Percentiles rank a stretch among this genome's conserved stretches.
phyloP scores from a whole-genome alignment of 1,140 invertebrate genomes.

The Physella acuta region DNA sequence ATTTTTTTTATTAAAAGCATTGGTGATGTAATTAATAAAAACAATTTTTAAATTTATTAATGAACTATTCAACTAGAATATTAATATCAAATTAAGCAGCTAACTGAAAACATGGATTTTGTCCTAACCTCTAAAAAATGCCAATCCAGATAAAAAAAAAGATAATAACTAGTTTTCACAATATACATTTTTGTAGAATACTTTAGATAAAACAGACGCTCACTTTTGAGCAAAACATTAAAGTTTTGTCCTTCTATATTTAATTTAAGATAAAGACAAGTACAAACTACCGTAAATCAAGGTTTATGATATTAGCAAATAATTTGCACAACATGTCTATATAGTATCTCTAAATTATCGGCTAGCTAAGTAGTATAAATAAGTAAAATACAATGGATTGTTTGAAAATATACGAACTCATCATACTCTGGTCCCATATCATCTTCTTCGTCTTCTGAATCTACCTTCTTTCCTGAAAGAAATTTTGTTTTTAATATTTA shows the following conservation, averaged over 20 bases:
- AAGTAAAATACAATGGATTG: neutral
- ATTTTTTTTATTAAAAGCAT: neutral
- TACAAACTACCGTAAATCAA: too few species aligned
- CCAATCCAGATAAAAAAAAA: too few species aligned
- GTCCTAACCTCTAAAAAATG: too few species aligned
- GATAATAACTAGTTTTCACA: too few species aligned
- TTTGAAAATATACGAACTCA: too few species aligned
- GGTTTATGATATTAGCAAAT: neutral
- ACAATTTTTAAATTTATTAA: neutral
- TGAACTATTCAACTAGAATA: neutral
- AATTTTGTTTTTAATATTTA: too few species aligned
- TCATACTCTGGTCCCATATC: constrained; percentile 11
- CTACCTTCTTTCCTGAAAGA: constrained; percentile 8
- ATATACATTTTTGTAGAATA: too few species aligned
- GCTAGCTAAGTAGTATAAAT: neutral
- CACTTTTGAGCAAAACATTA: too few species aligned
- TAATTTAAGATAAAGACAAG: too few species aligned
- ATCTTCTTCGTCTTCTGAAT: constrained; percentile 23
- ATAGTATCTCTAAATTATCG: neutral
- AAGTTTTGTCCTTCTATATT: too few species aligned
- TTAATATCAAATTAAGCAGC: neutral
- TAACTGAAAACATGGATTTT: neutral
- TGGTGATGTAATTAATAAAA: neutral
- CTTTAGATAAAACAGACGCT: too few species aligned
- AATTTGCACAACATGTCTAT: neutral